Evolutionary conservation across 2,888 invertebrate genomes (phyloP).

Genomic region (Sarcophaga caerulescens): DNA sequence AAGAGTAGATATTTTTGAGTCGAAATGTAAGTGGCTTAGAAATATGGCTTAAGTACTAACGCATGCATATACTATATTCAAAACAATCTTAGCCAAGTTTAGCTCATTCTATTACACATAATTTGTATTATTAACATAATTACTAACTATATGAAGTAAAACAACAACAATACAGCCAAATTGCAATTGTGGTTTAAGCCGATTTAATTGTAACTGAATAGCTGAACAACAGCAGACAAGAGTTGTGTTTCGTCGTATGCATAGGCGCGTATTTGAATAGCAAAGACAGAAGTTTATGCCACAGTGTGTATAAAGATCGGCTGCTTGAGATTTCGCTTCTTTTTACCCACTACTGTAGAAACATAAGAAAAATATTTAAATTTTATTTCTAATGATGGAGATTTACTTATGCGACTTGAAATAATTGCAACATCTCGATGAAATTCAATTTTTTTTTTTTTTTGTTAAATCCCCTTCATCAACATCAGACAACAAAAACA

Average conservation of each 20-base stretch:
- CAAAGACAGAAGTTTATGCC: neutral
- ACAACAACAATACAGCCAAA: constrained; percentile 45
- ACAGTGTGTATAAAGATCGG: neutral
- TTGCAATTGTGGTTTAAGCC: constrained; percentile 46
- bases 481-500: constrained; percentile 20
- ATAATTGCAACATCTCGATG: constrained; percentile 55
- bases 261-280: constrained; percentile 5
- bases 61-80: neutral
- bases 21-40: no score
- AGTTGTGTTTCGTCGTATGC: neutral
- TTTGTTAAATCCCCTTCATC: constrained; percentile 3
- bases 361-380: constrained; percentile 54
- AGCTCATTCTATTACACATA: constrained; percentile 56
- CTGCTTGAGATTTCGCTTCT: constrained; percentile 21
- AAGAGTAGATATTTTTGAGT: no score
- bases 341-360: constrained; percentile 31
- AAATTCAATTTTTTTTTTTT: constrained; percentile 32
- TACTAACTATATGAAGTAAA: constrained; percentile 35
- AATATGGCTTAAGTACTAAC: neutral
- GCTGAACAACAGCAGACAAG: neutral
- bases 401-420: constrained; percentile 25
- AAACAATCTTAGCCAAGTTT: constrained; percentile 38
- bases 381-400: constrained; percentile 10
- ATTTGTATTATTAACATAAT: constrained; percentile 66
- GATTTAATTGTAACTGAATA: constrained; percentile 58